These are phyloP conservation scores for Etheostoma spectabile DNA, from an alignment of 2,113 vertebrate species.

Conservation along the genomic window DNA sequence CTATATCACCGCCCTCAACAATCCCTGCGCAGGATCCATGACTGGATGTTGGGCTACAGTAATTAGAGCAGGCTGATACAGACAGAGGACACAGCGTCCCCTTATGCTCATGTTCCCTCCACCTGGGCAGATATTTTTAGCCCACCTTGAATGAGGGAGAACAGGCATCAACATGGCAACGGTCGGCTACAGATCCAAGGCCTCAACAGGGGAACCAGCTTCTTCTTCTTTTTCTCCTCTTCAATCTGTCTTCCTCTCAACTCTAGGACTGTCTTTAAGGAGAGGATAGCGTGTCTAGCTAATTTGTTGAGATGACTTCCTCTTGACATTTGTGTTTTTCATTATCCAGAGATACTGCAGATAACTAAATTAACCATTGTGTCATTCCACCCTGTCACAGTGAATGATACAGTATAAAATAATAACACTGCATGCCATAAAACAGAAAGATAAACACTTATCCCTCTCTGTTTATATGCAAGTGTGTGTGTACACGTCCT, in stretches of 20 bases:
- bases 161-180: slow-evolving; percentile 66
- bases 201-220: background rate
- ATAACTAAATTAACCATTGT: slow-evolving; percentile 59
- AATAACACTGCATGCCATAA: slow-evolving; percentile 38
- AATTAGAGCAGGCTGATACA: slow-evolving; percentile 77
- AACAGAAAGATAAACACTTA: slow-evolving; percentile 50
- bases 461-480: slow-evolving; percentile 34
- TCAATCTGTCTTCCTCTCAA: slow-evolving; percentile 16
- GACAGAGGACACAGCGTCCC: slow-evolving; percentile 80
- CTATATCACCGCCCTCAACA: slow-evolving; percentile 41
- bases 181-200: slow-evolving; percentile 1
- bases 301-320: slow-evolving; percentile 3
- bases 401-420: slow-evolving; percentile 31
- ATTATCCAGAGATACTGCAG: slow-evolving; percentile 19
- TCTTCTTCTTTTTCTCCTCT: background rate
- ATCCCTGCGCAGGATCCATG: slow-evolving; percentile 60
- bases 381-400: slow-evolving; percentile 53
- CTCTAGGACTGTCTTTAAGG: background rate
- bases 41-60: slow-evolving; percentile 71
- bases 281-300: slow-evolving; percentile 16
- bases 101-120: slow-evolving; percentile 71
- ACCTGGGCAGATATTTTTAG: slow-evolving; percentile 83
- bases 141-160: slow-evolving; percentile 73
- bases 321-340: slow-evolving; percentile 39
- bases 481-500: slow-evolving; percentile 31